Base-by-base conservation (phyloP, 2,888 invertebrate species). In the Argynnis bischoffii region DNA sequence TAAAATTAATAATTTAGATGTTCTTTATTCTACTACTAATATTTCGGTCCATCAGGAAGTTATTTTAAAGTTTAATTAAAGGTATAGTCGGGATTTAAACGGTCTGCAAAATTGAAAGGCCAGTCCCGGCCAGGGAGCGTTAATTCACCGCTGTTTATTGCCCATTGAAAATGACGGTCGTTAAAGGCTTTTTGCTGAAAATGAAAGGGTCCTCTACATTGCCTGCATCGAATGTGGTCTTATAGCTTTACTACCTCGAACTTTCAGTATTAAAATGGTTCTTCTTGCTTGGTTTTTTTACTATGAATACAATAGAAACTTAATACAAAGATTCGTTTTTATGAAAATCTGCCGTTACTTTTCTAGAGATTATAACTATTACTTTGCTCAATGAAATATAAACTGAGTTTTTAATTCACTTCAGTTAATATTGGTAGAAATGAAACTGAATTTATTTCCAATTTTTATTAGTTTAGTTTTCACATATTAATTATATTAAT, bases 81-180 rank as follows among this genome's bases (percentile, higher is more conserved):
- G 15, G 14, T 35, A 51, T 18, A 18, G 51, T 35, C 35, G 14
- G 51, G 35, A 48, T 51, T 61, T 35, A 50, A 61, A 61, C 51
- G 61, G 35, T 51, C 50, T 61, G 61, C 51, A 51, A 51, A 51
- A 61, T 61, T 61, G 14, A 53, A 61, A 61, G 51, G 61, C 51
- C 51, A 18, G 50, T 51, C 61, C 61, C 35, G 61, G 18, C 50
- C 35, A 21, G 18, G 35, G 51, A 53, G 18, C n/a, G 18, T 61
- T 59, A 51, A 61, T 61, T 15, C 15, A 41, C 50, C 51, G 50
- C 51, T 61, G 35, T 53, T 53, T 61, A 61, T 26, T 51, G 51
- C 16, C 60, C 35, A 41, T 61, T 61, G 61, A 51, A 61, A 51
- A 35, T 26, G 4, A 31, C 15, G 14, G 16, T 41, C 31, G 50